Conservation (phyloP, 2,113 vertebrate species). For the Lutjanus erythropterus region DNA sequence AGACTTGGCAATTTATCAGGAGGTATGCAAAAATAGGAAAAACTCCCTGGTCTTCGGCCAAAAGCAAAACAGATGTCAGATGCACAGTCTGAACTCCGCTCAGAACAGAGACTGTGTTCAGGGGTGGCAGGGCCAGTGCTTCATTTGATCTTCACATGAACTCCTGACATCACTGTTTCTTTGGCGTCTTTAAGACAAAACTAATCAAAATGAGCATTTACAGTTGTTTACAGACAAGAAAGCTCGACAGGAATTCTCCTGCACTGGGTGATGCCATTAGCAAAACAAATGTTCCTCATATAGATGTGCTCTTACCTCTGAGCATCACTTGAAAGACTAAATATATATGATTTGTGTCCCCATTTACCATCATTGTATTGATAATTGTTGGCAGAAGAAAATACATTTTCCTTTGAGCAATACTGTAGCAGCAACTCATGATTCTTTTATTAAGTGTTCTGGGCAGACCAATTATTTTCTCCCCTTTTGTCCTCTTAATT, state of each 20-base stretch:
- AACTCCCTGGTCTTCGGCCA: slow-evolving; percentile 22
- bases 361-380: neutral
- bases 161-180: neutral
- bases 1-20: slow-evolving; percentile 14
- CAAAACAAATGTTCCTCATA: neutral
- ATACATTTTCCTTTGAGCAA: neutral
- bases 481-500: neutral
- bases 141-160: neutral
- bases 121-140: rapidly evolving
- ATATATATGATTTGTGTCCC: neutral
- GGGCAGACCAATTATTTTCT: neutral
- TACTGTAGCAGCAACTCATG: neutral
- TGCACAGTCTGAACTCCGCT: neutral
- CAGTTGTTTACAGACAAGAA: neutral
- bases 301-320: neutral
- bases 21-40: slow-evolving; percentile 73
- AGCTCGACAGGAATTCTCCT: neutral
- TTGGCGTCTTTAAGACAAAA: neutral
- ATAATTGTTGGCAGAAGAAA: neutral
- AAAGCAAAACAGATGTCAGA: slow-evolving; percentile 4
- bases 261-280: neutral
- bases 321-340: slow-evolving; percentile 3
- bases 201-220: neutral
- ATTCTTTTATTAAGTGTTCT: neutral
- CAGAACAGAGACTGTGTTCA: neutral